Evolutionary conservation across 2,113 vertebrate genomes (phyloP), one percentile per base, ranked within the genome.

Genomic region (Shinisaurus crocodilurus): DNA sequence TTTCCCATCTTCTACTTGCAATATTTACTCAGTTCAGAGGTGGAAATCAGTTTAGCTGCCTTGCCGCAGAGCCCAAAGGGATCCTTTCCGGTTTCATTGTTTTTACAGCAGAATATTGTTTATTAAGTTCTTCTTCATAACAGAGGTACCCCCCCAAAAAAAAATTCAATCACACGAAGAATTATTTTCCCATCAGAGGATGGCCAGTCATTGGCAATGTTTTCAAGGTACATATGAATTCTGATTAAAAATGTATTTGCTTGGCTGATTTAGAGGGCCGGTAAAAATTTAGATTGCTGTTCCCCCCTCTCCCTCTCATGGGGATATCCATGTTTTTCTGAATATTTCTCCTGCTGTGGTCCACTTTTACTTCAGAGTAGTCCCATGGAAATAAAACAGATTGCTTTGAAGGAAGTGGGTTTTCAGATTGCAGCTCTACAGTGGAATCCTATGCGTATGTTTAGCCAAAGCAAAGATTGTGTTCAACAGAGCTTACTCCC

Each of bases 221-320:
- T 92, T 92, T 82, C 34, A 45, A 84, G 16, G 3, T 87, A 82
- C 70, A 89, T 82, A 70, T 63, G 1, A 77, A 91, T 6, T 65
- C 32, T 2, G 23, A 77, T 84, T 91, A 69, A 83, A 91, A 88
- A 50, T 79, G 25, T 88, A 57, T 72, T 86, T 70, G 16, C 45
- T 18, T 88, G 1, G 9, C 1, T 1, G 0, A 70, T 67, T 87
- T 2, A 69, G 87, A 60, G 45, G 3, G 6, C 0, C 81, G 7
- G 4, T 67, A 83, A 83, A 89, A 79, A 2, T 89, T 60, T 18
- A 75, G 45, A 85, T 45, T 48, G 37, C 37, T 85, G 69, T 90
- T 57, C 8, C 45, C 15, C 43, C 32, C 34, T 4, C 34, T 18
- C 48, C 48, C 29, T n/a, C n/a, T n/a, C 45, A 9, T 2, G 25